These are phyloP conservation scores for Rhincodon typus DNA, from an alignment of 2,797 vertebrate species.

Conservation along the genomic window DNA sequence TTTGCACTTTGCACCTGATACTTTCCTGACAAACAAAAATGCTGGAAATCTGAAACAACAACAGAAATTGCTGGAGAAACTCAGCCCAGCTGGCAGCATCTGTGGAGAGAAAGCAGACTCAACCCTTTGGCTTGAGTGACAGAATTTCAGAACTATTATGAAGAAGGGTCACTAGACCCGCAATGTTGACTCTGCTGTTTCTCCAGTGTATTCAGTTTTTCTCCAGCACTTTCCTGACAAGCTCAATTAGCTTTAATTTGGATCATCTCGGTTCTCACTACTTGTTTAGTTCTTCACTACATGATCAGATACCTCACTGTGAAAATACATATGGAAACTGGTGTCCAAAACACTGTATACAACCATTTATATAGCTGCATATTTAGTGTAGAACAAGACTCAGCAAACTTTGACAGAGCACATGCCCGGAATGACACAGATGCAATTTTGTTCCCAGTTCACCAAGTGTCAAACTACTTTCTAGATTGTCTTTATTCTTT, in stretches of 20 bases:
- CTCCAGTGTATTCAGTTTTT: too few species aligned
- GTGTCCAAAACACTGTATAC: background rate
- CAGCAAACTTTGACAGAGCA: background rate
- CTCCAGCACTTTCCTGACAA: too few species aligned
- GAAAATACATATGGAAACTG: background rate
- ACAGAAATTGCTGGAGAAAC: too few species aligned
- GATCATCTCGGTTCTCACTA: background rate
- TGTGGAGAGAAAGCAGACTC: too few species aligned
- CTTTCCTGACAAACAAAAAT: too few species aligned
- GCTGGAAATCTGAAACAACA: too few species aligned
- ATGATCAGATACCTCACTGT: background rate
- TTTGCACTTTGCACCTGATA: background rate
- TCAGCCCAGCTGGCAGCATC: too few species aligned
- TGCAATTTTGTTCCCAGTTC: background rate
- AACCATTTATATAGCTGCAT: background rate
- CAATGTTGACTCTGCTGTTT: too few species aligned
- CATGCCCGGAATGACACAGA: background rate
- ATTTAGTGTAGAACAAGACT: background rate
- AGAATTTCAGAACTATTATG: too few species aligned
- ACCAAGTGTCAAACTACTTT: background rate
- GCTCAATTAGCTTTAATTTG: background rate
- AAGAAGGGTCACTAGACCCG: too few species aligned
- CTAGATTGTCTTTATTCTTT: background rate
- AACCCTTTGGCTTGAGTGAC: too few species aligned
- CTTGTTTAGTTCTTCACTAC: background rate